These are phyloP conservation scores for Antennarius striatus DNA, from an alignment of 2,113 vertebrate genomes.

Conservation along the genomic window DNA sequence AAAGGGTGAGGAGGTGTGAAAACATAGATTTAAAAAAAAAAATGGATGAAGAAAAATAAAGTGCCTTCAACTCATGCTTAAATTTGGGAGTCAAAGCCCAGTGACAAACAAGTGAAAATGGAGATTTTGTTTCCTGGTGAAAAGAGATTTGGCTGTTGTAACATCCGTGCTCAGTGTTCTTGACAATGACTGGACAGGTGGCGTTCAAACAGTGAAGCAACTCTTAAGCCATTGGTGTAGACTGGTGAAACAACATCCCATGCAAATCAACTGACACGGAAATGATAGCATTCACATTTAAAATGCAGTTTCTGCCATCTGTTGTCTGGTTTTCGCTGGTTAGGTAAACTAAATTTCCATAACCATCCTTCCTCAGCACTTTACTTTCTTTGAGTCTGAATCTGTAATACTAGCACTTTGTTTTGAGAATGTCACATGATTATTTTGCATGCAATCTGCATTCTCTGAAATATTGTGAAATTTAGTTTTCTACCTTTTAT, in stretches of 20 bases:
- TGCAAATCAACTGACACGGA: slow-evolving; percentile 72
- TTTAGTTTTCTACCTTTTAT: too few species aligned
- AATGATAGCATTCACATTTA: slow-evolving; percentile 34
- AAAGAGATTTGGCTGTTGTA: background rate
- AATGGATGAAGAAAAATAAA: slow-evolving; percentile 20
- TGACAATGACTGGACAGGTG: slow-evolving; percentile 39
- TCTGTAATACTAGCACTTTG: background rate
- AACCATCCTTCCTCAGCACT: too few species aligned
- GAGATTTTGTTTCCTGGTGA: slow-evolving; percentile 14
- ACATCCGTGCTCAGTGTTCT: slow-evolving; percentile 37
- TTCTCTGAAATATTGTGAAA: too few species aligned
- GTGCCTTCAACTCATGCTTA: slow-evolving; percentile 47
- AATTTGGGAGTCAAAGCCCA: slow-evolving; percentile 17
- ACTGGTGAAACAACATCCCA: slow-evolving; percentile 60
- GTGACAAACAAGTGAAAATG: too few species aligned
- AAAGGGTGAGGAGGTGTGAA: slow-evolving; percentile 57
- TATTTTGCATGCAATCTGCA: too few species aligned
- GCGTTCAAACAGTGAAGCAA: slow-evolving; percentile 39
- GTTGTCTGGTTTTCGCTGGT: slow-evolving; percentile 65
- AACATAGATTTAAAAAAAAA: slow-evolving; percentile 7
- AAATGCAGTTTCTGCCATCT: slow-evolving; percentile 29
- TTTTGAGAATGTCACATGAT: background rate
- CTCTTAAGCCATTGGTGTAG: slow-evolving; percentile 13
- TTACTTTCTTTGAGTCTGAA: background rate
- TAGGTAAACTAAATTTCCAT: background rate